Evolutionary conservation across 2,113 vertebrate species (phyloP), one percentile per base, ranked within the genome.

Genomic region (Proterorhinus semilunaris): DNA sequence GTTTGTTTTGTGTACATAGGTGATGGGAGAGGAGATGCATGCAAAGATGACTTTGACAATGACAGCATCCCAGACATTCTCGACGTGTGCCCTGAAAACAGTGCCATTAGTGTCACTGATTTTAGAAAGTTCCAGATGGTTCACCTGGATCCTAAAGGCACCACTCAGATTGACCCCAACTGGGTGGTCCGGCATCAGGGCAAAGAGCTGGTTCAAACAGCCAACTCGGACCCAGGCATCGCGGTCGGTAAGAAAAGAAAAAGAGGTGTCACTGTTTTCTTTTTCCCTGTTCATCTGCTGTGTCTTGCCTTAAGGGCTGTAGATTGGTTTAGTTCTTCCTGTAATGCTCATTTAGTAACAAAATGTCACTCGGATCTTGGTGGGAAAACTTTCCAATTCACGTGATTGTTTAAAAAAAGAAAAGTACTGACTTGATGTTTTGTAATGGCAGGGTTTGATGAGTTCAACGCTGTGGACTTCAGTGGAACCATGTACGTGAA

Each of bases 91-190:
- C 98, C 98, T 0, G 97, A 99, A 84, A 99, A 99, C 85, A 93
- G 82, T 9, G 98, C 93, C 68, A 97, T 99, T 81, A 96, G 94
- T 36, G 92, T 92, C 82, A 99, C 98, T 0, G 97, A 99, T 89
- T 98, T 99, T 87, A 91, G 96, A 65, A 99, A 99, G 87, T 99
- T 99, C 90, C 98, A 99, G 87, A 98, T 99, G 98, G 98, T 99
- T 64, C 97, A 94, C 59, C 72, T 99, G 87, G 98, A 99, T 84
- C 98, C 98, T 55, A 99, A 99, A 90, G 98, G 98, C 74, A 99
- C 96, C 73, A 96, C 98, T 42, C 98, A 99, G 75, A 99, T 99
- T 43, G 98, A 99, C 85, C 97, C 97, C 57, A 99, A 96, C 83
- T 99, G 98, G 98, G 97, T 98, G 80, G 98, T 99, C 80, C 94